Evolutionary conservation across 2,888 invertebrate genomes (phyloP).

Genomic region (Lepidochrysops patricia): DNA sequence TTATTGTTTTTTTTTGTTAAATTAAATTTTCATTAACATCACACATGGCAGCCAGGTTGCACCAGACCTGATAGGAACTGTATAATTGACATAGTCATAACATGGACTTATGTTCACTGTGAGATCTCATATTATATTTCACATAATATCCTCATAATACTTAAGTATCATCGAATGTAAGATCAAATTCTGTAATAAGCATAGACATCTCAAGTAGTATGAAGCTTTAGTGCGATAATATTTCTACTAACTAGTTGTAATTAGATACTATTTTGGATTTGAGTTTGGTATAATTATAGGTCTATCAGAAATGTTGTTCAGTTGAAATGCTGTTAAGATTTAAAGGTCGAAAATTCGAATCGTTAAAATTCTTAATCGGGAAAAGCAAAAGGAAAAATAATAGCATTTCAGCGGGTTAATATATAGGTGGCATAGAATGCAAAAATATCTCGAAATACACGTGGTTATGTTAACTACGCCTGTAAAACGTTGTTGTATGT

Average conservation of each 20-base stretch:
- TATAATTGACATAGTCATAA: background rate
- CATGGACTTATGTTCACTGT: background rate
- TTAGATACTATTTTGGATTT: background rate
- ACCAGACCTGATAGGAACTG: background rate
- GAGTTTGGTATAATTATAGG: background rate
- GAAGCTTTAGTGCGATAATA: background rate
- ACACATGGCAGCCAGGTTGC: background rate
- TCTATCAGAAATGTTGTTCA: no score
- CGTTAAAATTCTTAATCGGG: no score
- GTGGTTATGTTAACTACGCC: slow-evolving; percentile 26
- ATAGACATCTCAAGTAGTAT: background rate
- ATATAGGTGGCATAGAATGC: background rate
- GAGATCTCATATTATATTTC: background rate
- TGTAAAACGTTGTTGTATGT: background rate
- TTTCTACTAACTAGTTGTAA: no score
- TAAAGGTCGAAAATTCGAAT: no score
- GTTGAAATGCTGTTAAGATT: no score
- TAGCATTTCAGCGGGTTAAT: no score
- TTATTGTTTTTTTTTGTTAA: background rate
- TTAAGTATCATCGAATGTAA: background rate
- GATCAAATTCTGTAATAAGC: background rate
- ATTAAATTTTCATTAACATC: background rate
- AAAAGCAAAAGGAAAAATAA: no score
- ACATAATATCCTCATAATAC: background rate
- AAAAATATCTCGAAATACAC: slow-evolving; percentile 5